Percentiles rank a stretch among this genome's conserved stretches.
Evolutionary conservation across 1,140 invertebrate species (phyloP).

Genomic region (Episyrphus balteatus): DNA sequence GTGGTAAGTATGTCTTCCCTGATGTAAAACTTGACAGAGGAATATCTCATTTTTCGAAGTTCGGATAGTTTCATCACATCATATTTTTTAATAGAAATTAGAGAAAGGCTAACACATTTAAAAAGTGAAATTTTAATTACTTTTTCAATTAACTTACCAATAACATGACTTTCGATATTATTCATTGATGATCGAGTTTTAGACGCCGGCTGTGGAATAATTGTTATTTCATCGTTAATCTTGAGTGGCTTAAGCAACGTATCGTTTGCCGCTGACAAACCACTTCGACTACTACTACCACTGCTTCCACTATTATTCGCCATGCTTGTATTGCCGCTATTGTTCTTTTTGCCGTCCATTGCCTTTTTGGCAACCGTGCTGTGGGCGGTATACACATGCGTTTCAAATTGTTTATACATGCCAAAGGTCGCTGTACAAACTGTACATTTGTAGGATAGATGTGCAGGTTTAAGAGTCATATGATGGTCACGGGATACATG

Average conservation of each 20-base stretch:
- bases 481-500: slow-evolving; percentile 84
- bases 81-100: too few relatives aligned
- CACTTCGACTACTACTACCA: slow-evolving; percentile 8
- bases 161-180: slow-evolving; percentile 37
- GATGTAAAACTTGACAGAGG: too few relatives aligned
- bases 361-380: slow-evolving; percentile 71
- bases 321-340: slow-evolving; percentile 19
- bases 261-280: slow-evolving; percentile 38
- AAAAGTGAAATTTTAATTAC: too few relatives aligned
- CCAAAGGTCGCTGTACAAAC: slow-evolving; percentile 89
- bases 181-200: slow-evolving; percentile 28
- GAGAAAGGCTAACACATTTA: too few relatives aligned
- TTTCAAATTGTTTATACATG: slow-evolving; percentile 91
- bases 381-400: slow-evolving; percentile 86
- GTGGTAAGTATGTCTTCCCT: too few relatives aligned
- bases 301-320: slow-evolving; percentile 15
- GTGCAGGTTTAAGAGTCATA: slow-evolving; percentile 81
- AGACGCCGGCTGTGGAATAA: slow-evolving; percentile 70
- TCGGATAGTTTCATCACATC: too few relatives aligned
- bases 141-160: slow-evolving; percentile 33
- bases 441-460: slow-evolving; percentile 88
- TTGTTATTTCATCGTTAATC: slow-evolving; percentile 87
- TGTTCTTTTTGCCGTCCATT: slow-evolving; percentile 61
- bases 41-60: too few relatives aligned
- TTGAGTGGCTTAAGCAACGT: slow-evolving; percentile 71